Evolutionary conservation across 1,140 invertebrate species (phyloP).

Genomic region (Polypedilum pembai): DNA sequence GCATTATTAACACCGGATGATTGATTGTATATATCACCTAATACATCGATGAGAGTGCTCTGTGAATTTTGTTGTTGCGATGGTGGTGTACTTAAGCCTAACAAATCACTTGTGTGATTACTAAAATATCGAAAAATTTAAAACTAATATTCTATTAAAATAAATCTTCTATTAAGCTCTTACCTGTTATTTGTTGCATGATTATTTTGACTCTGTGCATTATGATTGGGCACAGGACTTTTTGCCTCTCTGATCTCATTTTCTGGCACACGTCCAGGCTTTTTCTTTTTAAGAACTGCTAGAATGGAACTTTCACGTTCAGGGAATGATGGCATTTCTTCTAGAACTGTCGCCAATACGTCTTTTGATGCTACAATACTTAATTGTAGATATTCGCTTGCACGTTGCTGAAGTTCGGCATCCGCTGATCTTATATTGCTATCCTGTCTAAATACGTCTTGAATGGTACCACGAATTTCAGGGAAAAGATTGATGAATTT

Average conservation of each 20-base stretch:
- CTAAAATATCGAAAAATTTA: slow-evolving; percentile 32
- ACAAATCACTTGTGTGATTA: slow-evolving; percentile 67
- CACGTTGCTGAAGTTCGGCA: slow-evolving; percentile 96
- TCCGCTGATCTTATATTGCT: slow-evolving; percentile 95
- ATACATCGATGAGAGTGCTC: slow-evolving; percentile 72
- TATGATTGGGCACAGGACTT: slow-evolving; percentile 56
- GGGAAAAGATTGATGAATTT: slow-evolving; percentile 99
- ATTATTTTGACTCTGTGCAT: slow-evolving; percentile 43
- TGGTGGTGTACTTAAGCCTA: slow-evolving; percentile 76
- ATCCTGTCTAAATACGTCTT: slow-evolving; percentile 92
- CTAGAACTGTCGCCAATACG: slow-evolving; percentile 94
- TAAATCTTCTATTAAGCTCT: neutral
- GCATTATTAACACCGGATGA: slow-evolving; percentile 63
- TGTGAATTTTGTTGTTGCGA: slow-evolving; percentile 53
- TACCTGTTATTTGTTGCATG: slow-evolving; percentile 50
- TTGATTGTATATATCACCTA: slow-evolving; percentile 75
- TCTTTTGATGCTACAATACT: slow-evolving; percentile 94
- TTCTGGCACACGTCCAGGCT: slow-evolving; percentile 82
- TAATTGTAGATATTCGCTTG: slow-evolving; percentile 95
- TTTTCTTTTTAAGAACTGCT: slow-evolving; percentile 97
- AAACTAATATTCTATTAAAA: neutral
- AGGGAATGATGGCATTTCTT: slow-evolving; percentile 99
- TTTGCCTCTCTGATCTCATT: slow-evolving; percentile 73
- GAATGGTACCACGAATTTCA: slow-evolving; percentile 94
- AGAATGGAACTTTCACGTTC: slow-evolving; percentile 97